Conservation (phyloP, 1,140 invertebrate genomes). For the Zaprionus taronus region DNA sequence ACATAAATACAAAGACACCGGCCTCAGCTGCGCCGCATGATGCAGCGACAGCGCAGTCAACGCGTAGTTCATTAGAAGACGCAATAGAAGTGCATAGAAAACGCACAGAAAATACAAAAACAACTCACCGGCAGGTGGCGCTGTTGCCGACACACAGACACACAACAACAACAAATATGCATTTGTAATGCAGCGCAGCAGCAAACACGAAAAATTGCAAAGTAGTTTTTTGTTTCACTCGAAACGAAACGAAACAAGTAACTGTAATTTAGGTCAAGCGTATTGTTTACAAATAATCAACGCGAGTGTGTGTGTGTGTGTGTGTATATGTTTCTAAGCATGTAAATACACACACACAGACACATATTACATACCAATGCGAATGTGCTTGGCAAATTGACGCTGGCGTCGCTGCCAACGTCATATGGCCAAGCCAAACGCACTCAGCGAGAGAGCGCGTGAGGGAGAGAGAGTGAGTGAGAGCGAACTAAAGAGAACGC, state of each 20-base stretch:
- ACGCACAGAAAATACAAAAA: conserved; percentile 13
- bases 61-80: conserved; percentile 56
- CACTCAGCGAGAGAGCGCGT: neutral
- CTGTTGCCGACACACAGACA: conserved; percentile 9
- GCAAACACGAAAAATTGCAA: conserved; percentile 47
- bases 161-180: conserved; percentile 47
- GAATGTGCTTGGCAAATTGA: conserved; percentile 22
- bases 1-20: conserved; percentile 14
- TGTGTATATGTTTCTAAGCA: conserved; percentile 38
- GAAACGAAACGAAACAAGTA: conserved; percentile 67
- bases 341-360: conserved; percentile 13
- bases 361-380: conserved; percentile 17
- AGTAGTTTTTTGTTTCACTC: conserved; percentile 59
- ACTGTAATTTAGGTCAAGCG: conserved; percentile 84
- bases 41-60: conserved; percentile 17
- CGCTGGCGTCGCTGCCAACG: conserved; percentile 30
- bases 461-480: neutral
- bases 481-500: neutral
- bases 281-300: conserved; percentile 84
- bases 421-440: conserved; percentile 30
- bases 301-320: conserved; percentile 52
- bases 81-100: conserved; percentile 54
- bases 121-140: conserved; percentile 52
- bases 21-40: conserved; percentile 15
- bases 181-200: conserved; percentile 64